Conservation (phyloP, 2,797 vertebrate genomes). For the Neopelma chrysocephalum region DNA sequence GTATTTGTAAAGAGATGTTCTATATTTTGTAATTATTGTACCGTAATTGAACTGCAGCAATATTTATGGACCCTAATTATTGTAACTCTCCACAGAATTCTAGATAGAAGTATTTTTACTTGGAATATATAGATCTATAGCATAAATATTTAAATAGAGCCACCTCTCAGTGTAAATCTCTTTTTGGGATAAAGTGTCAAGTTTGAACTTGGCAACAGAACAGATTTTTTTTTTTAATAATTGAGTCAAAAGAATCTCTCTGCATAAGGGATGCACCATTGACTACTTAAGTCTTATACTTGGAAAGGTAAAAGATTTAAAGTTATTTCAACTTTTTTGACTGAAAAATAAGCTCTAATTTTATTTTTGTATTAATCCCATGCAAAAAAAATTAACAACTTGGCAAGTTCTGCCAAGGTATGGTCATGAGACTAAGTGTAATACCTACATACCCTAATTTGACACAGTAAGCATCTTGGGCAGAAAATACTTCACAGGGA, state of each 20-base stretch:
- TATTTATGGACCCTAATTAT: constrained; percentile 90
- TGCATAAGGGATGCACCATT: constrained; percentile 81
- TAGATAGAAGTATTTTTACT: constrained; percentile 86
- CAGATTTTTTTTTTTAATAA: constrained; percentile 76
- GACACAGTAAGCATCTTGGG: constrained; percentile 73
- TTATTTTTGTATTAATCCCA: constrained; percentile 49
- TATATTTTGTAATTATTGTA: constrained; percentile 99
- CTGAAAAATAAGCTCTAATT: constrained; percentile 5
- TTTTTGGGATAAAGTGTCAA: constrained; percentile 72
- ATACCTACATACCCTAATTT: neutral
- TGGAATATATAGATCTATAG: constrained; percentile 79
- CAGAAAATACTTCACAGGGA: constrained; percentile 57
- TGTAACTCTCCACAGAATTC: constrained; percentile 81
- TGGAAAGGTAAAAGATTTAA: constrained; percentile 34
- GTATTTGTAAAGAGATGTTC: constrained; percentile 99
- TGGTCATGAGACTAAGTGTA: neutral
- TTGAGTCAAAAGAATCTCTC: constrained; percentile 77
- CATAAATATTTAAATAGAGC: constrained; percentile 78
- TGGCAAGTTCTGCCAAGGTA: neutral
- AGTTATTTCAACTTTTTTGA: constrained; percentile 26
- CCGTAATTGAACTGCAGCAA: constrained; percentile 95
- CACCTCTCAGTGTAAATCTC: constrained; percentile 70
- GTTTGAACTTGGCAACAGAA: constrained; percentile 69
- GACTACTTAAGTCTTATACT: constrained; percentile 53
- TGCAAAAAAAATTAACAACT: neutral